These are phyloP conservation scores for Chelon labrosus DNA, from an alignment of 2,797 vertebrate species.

Conservation along the genomic window DNA sequence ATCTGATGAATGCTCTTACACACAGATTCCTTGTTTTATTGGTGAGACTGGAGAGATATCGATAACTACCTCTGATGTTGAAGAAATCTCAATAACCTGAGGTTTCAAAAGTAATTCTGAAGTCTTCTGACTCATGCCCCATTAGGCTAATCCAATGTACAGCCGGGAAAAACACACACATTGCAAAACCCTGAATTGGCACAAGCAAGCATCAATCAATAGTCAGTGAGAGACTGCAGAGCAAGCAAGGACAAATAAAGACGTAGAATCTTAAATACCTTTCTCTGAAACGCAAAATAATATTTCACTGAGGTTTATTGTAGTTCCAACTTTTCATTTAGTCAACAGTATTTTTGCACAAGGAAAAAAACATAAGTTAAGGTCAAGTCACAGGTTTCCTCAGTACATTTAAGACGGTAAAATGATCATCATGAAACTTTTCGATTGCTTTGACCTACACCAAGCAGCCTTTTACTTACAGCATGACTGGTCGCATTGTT, in stretches of 20 bases:
- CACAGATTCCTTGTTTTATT: too few relatives aligned
- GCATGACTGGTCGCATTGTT: constrained; percentile 13
- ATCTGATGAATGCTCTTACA: too few relatives aligned
- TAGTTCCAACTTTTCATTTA: background rate
- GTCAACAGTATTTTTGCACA: background rate
- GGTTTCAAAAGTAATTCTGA: background rate
- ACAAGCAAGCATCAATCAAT: background rate
- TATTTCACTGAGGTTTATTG: background rate
- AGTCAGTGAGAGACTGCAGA: background rate
- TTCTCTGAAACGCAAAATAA: background rate
- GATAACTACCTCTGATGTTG: background rate
- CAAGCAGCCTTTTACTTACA: constrained; percentile 20
- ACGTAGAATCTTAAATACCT: background rate
- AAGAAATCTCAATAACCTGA: background rate
- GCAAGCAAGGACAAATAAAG: background rate
- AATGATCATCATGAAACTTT: constrained; percentile 20
- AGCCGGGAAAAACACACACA: background rate
- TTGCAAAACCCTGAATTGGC: background rate
- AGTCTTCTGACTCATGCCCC: background rate
- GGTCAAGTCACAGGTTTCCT: background rate
- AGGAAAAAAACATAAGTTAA: background rate
- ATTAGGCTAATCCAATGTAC: background rate
- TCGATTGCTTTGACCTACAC: constrained; percentile 31
- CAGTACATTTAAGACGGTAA: constrained; percentile 9
- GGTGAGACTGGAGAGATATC: background rate